Conservation (phyloP, 2,888 invertebrate genomes). For the Calameuta idolon region DNA sequence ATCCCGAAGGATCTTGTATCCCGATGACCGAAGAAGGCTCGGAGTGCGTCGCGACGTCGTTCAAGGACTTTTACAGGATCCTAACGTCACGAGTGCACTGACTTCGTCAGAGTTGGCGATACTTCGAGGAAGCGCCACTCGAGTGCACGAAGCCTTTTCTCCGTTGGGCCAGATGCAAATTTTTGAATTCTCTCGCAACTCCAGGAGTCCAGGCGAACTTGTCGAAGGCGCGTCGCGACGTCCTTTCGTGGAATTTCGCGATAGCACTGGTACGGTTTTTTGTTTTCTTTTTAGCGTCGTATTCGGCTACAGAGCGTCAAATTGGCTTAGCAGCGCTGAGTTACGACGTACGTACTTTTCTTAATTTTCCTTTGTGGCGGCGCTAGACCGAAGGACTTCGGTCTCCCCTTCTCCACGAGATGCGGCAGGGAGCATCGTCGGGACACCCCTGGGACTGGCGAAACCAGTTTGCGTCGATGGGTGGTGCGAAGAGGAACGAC, state of each 20-base stretch:
- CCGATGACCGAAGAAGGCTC: conserved; percentile 14
- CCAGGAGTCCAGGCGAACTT: no score
- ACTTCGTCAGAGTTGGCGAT: not conserved
- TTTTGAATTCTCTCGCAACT: not conserved
- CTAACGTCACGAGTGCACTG: not conserved
- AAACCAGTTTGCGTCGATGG: not conserved
- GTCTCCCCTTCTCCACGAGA: not conserved
- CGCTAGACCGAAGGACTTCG: not conserved
- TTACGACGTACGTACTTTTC: conserved; percentile 19
- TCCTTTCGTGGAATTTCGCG: no score
- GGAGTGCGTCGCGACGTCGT: not conserved
- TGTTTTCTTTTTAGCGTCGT: no score
- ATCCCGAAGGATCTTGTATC: not conserved
- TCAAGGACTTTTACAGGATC: not conserved
- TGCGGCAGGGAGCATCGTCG: not conserved
- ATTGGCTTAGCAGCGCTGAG: no score
- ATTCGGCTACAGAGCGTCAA: no score
- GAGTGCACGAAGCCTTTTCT: not conserved
- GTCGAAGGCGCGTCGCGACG: no score
- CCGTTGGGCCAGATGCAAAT: not conserved
- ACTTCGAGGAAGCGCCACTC: not conserved
- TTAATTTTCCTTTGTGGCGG: conserved; percentile 2
- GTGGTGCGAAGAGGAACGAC: not conserved
- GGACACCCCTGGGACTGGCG: not conserved
- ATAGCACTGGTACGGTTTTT: no score